phyloP scores from a whole-genome alignment of 2,797 vertebrate genomes.

The Oreochromis grahami region DNA sequence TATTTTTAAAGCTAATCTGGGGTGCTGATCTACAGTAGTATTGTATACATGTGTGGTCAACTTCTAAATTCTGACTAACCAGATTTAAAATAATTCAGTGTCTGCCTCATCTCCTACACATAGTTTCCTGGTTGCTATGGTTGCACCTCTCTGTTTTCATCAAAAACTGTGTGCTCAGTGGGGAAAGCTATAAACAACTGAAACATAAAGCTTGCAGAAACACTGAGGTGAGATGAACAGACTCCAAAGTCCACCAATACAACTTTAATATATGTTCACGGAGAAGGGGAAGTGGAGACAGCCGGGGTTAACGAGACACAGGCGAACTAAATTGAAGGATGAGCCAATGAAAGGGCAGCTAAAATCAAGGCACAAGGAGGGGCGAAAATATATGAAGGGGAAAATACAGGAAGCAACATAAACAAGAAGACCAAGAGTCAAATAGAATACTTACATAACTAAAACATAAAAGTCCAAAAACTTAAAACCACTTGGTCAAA shows the following conservation, averaged over 20 bases:
- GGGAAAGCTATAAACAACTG: fast-evolving
- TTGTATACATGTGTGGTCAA: background rate
- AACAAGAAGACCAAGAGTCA: background rate
- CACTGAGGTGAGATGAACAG: background rate
- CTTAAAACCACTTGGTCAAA: background rate
- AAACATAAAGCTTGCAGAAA: background rate
- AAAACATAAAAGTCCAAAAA: fast-evolving
- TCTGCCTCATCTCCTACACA: background rate
- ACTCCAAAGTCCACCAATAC: background rate
- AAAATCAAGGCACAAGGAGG: background rate
- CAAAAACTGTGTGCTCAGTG: background rate
- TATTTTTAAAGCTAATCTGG: background rate
- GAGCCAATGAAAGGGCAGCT: background rate
- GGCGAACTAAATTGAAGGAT: background rate
- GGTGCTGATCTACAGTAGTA: background rate
- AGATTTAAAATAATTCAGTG: background rate
- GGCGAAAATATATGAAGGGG: no score
- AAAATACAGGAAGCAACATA: background rate
- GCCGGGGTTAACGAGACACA: background rate
- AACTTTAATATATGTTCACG: background rate
- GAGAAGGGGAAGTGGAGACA: background rate
- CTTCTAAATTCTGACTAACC: background rate
- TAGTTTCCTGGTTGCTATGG: background rate
- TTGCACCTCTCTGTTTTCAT: background rate
- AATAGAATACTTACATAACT: background rate